These are phyloP conservation scores for Rhinopomastus cyanomelas DNA, from an alignment of 2,113 vertebrate species.

Conservation along the genomic window DNA sequence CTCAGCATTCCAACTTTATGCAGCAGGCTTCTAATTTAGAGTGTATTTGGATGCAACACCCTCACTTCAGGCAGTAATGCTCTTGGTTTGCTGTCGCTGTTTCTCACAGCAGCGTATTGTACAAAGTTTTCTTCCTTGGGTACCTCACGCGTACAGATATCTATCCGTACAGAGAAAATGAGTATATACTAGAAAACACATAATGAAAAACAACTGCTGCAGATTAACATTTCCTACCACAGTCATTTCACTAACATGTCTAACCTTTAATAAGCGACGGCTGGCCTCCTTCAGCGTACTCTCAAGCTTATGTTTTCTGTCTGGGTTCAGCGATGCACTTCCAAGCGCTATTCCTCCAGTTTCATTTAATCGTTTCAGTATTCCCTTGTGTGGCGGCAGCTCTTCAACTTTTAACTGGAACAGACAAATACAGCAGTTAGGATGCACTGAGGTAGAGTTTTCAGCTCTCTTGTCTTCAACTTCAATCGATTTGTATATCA, in stretches of 20 bases:
- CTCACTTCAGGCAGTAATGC: neutral
- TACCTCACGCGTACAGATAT: neutral
- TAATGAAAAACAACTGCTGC: slow-evolving; percentile 8
- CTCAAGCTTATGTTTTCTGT: slow-evolving; percentile 83
- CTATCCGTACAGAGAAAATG: neutral
- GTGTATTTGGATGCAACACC: neutral
- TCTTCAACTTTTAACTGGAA: slow-evolving; percentile 84
- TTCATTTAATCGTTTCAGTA: slow-evolving; percentile 86
- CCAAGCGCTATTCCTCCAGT: slow-evolving; percentile 75
- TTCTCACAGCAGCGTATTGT: neutral
- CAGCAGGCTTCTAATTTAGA: neutral
- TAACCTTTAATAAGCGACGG: slow-evolving; percentile 89
- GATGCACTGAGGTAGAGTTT: slow-evolving; percentile 70
- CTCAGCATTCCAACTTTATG: neutral
- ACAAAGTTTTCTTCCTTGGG: neutral
- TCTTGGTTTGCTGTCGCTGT: neutral
- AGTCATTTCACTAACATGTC: slow-evolving; percentile 20
- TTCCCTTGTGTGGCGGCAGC: slow-evolving; percentile 80
- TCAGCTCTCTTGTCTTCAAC: slow-evolving; percentile 58
- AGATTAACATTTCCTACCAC: slow-evolving; percentile 38
- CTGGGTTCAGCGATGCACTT: slow-evolving; percentile 79
- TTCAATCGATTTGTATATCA: slow-evolving; percentile 69
- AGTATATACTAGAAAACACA: neutral
- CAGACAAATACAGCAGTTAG: slow-evolving; percentile 71
- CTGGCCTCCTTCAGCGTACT: slow-evolving; percentile 83